Evolutionary conservation across 2,888 invertebrate species (phyloP).

Genomic region (Caenorhabditis japonica): DNA sequence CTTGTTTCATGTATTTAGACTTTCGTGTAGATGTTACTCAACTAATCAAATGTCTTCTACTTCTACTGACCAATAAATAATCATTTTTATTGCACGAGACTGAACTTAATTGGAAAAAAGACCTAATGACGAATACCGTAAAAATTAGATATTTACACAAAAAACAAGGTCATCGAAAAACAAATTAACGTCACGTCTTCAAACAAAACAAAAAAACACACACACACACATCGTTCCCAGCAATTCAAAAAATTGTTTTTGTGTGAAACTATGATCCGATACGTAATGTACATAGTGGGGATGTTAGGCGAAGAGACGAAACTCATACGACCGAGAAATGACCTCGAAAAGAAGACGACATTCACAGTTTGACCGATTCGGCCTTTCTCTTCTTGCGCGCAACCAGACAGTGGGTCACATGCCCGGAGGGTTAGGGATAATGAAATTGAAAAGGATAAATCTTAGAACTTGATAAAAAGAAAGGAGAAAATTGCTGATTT

Average conservation of each 20-base stretch:
- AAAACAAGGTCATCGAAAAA: conserved; percentile 4
- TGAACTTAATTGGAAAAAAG: background rate
- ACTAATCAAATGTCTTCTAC: background rate
- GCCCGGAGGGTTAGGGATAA: conserved; percentile 37
- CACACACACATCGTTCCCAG: conserved; percentile 8
- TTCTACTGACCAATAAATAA: conserved; percentile 4
- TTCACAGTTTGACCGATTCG: conserved; percentile 49
- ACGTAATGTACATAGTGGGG: conserved; percentile 25
- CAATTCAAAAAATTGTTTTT: conserved; percentile 1
- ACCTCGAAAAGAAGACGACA: conserved; percentile 51
- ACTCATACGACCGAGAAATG: conserved; percentile 55
- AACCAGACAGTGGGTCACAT: conserved; percentile 49
- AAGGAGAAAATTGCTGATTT: background rate
- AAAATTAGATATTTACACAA: conserved; percentile 1
- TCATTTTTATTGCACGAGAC: conserved; percentile 10
- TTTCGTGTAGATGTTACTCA: conserved; percentile 6
- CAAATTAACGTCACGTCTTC: background rate
- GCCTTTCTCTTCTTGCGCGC: conserved; percentile 25
- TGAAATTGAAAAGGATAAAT: conserved; percentile 34
- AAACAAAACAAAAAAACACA: conserved; percentile 1
- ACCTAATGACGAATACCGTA: conserved; percentile 13
- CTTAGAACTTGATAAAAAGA: background rate
- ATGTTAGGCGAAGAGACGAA: conserved; percentile 14
- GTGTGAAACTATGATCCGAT: background rate
- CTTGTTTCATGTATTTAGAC: conserved; percentile 8